Conservation (phyloP, 2,113 vertebrate species). For the Clupea harengus region DNA sequence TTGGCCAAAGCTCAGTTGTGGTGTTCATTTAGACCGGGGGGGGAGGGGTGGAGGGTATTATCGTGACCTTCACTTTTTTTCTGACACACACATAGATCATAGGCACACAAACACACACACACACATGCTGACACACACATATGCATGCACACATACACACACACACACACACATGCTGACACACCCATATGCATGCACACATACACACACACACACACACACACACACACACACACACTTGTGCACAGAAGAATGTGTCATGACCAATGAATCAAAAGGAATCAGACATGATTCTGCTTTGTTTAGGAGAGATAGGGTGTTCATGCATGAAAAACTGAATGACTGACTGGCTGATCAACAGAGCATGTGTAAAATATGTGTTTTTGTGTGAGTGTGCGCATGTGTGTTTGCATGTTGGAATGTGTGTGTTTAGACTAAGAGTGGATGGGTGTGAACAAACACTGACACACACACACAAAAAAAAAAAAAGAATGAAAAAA, state of each 20-base stretch:
- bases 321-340: neutral
- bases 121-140: neutral
- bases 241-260: too few species aligned
- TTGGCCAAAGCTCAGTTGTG: conserved; percentile 63
- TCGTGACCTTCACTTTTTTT: neutral
- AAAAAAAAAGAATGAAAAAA: neutral
- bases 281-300: too few species aligned
- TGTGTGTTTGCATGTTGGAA: too few species aligned
- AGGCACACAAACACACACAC: neutral
- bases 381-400: neutral
- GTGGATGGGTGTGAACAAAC: neutral
- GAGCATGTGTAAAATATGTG: neutral
- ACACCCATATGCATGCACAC: neutral
- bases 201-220: neutral
- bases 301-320: too few species aligned
- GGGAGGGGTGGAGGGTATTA: neutral
- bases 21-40: neutral
- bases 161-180: neutral
- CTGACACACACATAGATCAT: neutral
- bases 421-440: neutral
- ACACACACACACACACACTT: neutral
- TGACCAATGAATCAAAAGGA: too few species aligned
- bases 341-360: neutral
- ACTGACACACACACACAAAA: neutral
- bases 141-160: neutral